These are phyloP conservation scores for Myodes glareolus DNA, from an alignment of 2,113 vertebrate genomes.

Conservation along the genomic window DNA sequence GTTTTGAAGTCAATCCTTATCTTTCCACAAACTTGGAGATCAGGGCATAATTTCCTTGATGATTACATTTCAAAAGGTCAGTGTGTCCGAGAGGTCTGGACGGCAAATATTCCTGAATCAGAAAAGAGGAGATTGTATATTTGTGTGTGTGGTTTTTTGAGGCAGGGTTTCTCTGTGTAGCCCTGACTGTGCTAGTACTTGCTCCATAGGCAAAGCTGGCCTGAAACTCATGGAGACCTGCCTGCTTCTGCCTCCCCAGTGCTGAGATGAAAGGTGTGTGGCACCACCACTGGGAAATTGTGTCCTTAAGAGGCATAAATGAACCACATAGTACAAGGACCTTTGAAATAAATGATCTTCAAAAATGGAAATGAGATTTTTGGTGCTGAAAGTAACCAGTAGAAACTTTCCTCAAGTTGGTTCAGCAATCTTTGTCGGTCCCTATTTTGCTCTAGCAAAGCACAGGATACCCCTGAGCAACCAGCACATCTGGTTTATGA, in stretches of 20 bases:
- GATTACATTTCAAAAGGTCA: neutral
- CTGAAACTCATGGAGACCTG: no score
- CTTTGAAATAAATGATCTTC: constrained; percentile 20
- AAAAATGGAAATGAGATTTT: neutral
- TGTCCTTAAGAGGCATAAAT: constrained; percentile 14
- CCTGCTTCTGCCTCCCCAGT: no score
- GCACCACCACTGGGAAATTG: no score
- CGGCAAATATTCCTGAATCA: neutral
- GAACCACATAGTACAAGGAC: neutral
- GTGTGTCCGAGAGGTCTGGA: neutral
- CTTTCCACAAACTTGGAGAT: neutral
- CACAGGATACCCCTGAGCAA: neutral
- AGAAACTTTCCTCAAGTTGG: neutral
- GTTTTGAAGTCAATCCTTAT: neutral
- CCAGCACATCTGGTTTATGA: neutral
- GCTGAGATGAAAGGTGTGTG: no score
- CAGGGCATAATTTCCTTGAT: neutral
- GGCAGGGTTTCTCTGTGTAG: no score
- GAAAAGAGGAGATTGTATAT: neutral
- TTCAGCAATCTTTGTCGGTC: neutral
- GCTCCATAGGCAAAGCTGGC: no score
- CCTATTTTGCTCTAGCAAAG: neutral
- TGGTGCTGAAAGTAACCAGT: neutral
- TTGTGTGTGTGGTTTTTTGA: neutral
- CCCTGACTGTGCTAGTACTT: no score